Evolutionary conservation across 1,140 invertebrate genomes (phyloP).

Genomic region (Bombus pyrosoma): DNA sequence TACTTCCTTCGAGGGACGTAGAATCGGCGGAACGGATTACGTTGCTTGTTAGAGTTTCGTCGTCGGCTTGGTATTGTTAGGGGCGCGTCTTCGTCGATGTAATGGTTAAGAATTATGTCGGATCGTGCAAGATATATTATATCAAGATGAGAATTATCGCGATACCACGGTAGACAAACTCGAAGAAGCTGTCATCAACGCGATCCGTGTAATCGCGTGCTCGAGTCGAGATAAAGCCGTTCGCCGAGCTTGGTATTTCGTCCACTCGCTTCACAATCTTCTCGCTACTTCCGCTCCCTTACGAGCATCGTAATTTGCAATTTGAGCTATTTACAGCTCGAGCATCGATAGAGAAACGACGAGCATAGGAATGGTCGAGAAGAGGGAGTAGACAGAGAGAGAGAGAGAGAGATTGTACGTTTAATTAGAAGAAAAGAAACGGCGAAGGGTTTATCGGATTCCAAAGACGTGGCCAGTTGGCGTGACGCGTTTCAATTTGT

Average conservation of each 20-base stretch:
- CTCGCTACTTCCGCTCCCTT: not conserved
- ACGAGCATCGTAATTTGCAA: not conserved
- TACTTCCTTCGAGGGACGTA: not conserved
- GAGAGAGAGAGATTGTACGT: not conserved
- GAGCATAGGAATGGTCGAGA: too few relatives aligned
- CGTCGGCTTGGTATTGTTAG: not conserved
- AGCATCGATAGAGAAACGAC: too few relatives aligned
- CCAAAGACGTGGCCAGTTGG: constrained; percentile 16
- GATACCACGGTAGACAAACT: not conserved
- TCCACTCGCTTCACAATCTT: not conserved
- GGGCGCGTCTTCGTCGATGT: not conserved
- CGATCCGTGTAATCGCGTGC: not conserved
- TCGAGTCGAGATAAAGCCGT: not conserved
- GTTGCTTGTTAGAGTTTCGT: not conserved
- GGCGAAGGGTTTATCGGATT: constrained; percentile 23
- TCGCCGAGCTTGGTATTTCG: not conserved
- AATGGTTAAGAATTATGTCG: not conserved
- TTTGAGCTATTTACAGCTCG: not conserved
- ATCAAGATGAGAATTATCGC: not conserved
- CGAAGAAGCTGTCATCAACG: not conserved
- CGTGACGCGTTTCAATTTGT: constrained; percentile 58
- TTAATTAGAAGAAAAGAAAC: constrained; percentile 21
- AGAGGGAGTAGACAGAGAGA: not conserved
- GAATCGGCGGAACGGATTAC: not conserved
- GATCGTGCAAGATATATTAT: not conserved